Evolutionary conservation across 2,888 invertebrate genomes (phyloP).

Genomic region (Chrysolina oricalcia): DNA sequence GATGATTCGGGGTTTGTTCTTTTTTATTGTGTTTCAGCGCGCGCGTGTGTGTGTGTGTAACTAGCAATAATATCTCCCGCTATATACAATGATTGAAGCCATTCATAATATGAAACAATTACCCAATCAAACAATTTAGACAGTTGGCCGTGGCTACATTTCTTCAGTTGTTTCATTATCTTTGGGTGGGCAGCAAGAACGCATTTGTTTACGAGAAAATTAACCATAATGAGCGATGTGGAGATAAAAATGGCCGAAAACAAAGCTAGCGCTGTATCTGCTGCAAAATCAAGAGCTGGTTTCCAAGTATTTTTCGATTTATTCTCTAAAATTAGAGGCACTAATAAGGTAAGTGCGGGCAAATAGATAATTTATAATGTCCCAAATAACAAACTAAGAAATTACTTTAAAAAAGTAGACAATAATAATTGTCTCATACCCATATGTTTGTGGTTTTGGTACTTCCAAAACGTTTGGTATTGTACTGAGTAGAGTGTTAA

Average conservation of each 20-base stretch:
- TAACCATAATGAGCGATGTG: neutral
- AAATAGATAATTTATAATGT: no score
- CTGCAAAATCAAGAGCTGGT: neutral
- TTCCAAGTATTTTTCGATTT: neutral
- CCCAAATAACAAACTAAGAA: no score
- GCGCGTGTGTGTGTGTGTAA: no score
- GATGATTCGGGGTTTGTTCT: no score
- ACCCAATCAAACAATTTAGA: slow-evolving; percentile 13
- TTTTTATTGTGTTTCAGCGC: no score
- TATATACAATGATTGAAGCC: neutral
- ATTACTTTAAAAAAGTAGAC: no score
- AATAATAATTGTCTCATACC: no score
- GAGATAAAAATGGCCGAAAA: slow-evolving; percentile 3
- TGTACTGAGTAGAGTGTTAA: no score
- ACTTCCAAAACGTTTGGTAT: no score
- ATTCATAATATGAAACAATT: slow-evolving; percentile 2
- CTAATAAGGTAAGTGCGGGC: neutral
- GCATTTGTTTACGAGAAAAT: neutral
- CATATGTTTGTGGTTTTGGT: no score
- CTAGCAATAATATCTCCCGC: no score
- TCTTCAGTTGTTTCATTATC: neutral
- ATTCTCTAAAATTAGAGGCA: neutral
- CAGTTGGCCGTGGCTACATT: neutral
- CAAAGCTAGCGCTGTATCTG: neutral
- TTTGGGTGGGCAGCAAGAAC: neutral